Evolutionary conservation across 2,113 vertebrate genomes (phyloP).

Genomic region (Siniperca chuatsi): DNA sequence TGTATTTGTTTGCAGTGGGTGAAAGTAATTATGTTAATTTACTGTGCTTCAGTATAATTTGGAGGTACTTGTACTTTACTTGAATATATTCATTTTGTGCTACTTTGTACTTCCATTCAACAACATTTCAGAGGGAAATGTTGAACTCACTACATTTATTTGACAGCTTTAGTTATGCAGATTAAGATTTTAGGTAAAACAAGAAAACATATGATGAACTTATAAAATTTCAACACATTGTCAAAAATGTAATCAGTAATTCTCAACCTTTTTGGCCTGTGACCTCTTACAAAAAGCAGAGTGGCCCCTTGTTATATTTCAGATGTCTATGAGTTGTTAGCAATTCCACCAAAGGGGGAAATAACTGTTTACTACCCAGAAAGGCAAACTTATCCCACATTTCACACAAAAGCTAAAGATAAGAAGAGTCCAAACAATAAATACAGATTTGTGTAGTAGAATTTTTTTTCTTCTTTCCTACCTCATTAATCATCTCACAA

Average conservation of each 20-base stretch:
- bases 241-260: not conserved
- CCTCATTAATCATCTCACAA: not conserved
- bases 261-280: not conserved
- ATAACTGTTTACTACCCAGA: not conserved
- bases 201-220: not conserved
- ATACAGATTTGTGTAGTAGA: not conserved
- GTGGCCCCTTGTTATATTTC: not conserved
- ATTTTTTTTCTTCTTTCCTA: not conserved
- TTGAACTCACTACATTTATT: not conserved
- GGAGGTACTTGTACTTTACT: not conserved
- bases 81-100: not conserved
- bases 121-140: not conserved
- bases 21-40: not conserved
- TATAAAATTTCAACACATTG: not conserved
- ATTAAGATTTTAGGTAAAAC: not conserved
- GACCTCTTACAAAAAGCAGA: not conserved
- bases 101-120: not conserved
- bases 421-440: not conserved
- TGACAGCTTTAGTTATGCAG: not conserved
- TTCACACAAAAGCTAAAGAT: not conserved
- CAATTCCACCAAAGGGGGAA: not conserved
- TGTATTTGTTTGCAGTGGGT: not conserved
- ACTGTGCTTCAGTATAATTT: not conserved
- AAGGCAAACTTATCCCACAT: not conserved
- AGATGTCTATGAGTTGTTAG: not conserved